Evolutionary conservation across 2,797 vertebrate genomes (phyloP).

Genomic region (Sarcophilus harrisii): DNA sequence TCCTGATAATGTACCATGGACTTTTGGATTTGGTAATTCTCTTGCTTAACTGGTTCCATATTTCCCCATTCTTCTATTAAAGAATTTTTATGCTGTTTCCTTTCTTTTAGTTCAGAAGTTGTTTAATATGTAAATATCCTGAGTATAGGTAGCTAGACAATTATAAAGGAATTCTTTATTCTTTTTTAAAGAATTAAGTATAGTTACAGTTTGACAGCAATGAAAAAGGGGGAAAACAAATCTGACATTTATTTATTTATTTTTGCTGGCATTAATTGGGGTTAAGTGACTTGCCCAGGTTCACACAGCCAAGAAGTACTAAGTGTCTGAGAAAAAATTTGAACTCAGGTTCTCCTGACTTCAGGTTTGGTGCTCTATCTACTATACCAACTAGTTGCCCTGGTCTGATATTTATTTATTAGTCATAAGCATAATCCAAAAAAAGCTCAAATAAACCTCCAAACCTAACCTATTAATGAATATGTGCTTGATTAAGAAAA

Average conservation of each 20-base stretch:
- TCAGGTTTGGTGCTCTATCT: too few relatives aligned
- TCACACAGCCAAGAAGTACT: too few relatives aligned
- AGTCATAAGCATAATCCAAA: not conserved
- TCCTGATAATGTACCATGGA: not conserved
- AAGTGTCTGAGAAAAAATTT: too few relatives aligned
- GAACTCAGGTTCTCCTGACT: too few relatives aligned
- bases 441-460: not conserved
- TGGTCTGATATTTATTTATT: not conserved
- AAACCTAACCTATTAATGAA: not conserved
- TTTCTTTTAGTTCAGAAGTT: not conserved
- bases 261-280: too few relatives aligned
- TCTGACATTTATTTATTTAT: too few relatives aligned
- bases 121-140: not conserved
- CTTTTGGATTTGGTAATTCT: slow-evolving; percentile 21
- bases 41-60: not conserved
- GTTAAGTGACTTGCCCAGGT: too few relatives aligned
- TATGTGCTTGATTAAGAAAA: not conserved
- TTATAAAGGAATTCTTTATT: slow-evolving; percentile 24
- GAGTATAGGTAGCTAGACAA: not conserved
- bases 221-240: not conserved
- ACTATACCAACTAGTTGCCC: too few relatives aligned
- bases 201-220: not conserved
- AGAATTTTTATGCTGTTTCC: slow-evolving; percentile 7
- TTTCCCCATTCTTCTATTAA: not conserved
- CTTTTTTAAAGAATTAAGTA: slow-evolving; percentile 3